Conservation (phyloP, 64 coral and sea anemone species). For the Astreopora myriophthalma region DNA sequence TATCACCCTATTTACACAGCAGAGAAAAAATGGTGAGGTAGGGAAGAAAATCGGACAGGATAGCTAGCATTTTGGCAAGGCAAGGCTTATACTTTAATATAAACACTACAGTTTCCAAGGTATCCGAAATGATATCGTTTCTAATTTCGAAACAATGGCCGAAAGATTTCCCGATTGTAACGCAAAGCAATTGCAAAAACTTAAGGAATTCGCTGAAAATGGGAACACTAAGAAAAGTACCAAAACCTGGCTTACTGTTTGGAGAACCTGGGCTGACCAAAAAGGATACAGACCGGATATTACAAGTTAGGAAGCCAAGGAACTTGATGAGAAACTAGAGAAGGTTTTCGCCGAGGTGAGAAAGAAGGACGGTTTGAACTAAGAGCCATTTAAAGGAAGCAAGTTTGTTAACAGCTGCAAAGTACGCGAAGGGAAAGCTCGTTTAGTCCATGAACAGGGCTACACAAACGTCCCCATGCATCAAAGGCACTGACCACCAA, state of each 20-base stretch:
- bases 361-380: slow-evolving; percentile 2
- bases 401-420: not conserved
- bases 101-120: too few relatives aligned
- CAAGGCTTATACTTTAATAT: too few relatives aligned
- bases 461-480: not conserved
- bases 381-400: not conserved
- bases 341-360: slow-evolving; percentile 11
- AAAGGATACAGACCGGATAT: not conserved
- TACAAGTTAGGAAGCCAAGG: slow-evolving; percentile 2
- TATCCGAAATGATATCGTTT: too few relatives aligned
- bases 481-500: not conserved
- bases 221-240: slow-evolving; percentile 1
- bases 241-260: slow-evolving; percentile 13
- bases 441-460: not conserved
- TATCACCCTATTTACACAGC: too few relatives aligned
- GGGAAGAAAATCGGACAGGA: too few relatives aligned
- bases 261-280: not conserved
- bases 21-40: too few relatives aligned
- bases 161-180: too few relatives aligned
- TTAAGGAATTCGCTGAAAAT: slow-evolving; percentile 11
- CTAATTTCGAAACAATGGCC: too few relatives aligned
- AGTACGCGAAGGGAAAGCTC: not conserved
- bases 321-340: not conserved
- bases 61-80: too few relatives aligned
- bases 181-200: too few relatives aligned